Evolutionary conservation across 1,140 invertebrate genomes (phyloP), one percentile per base, ranked within the genome.

Genomic region (Drosophila burlai): DNA sequence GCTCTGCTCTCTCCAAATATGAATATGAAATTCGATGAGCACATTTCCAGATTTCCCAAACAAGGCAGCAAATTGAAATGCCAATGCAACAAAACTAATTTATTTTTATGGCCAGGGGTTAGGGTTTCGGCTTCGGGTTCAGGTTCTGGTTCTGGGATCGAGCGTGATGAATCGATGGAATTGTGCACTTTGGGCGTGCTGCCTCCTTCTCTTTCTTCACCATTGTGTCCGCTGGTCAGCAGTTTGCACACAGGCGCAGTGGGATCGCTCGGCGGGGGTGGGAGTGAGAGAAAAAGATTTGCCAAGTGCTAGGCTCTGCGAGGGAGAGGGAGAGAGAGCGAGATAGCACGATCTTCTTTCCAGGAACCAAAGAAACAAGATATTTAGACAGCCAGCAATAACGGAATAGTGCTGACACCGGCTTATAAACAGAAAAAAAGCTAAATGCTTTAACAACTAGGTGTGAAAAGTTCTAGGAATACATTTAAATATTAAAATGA

Each of bases 161-260:
- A 73, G 67, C 47, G 52, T 64, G 47, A 64, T 80, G 50, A 85
- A 85, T 81, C 68, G 82, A 47, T 74, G 31, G 62, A 90, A 90
- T 90, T 81, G 46, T 52, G 31, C 66, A 79, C 76, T 52, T 40
- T 55, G 57, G 80, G 76, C 83, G 79, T 85, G 83, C 80, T 68
- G 83, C 42, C 71, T 42, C 69, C 75, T 64, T 62, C 63, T 77
- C 55, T 40, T 61, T 77, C 66, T 64, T 54, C 26, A 42, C 61
- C 71, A 76, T 80, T 77, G 77, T 61, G 31, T 86, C 71, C 90
- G 76, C 90, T 76, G 85, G 91, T 78, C 89, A 76, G 46, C 76
- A 86, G 89, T 91, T 91, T 92, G 90, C 89, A 92, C 68, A 92
- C 90, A 92, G 71, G 62, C 64, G 50, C 62, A 58, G 47, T 65